Evolutionary conservation across 2,797 vertebrate genomes (phyloP), one percentile per base, ranked within the genome.

Genomic region (Sus cebifrons): DNA sequence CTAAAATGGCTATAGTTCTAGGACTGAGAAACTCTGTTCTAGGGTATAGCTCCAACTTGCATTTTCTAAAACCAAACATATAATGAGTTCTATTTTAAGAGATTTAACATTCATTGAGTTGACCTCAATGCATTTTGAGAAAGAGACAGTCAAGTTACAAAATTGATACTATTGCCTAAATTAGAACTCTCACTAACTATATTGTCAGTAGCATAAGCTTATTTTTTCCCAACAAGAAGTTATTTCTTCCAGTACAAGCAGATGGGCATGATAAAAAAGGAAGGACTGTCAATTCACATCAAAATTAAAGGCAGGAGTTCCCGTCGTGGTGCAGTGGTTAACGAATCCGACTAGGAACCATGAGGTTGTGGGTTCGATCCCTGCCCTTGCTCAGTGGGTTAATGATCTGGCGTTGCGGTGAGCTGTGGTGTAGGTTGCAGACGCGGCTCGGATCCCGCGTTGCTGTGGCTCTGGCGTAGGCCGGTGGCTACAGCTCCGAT

Each of bases 191-290:
- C n/a, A 36, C 15, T 74, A 27, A 36, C 64, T 88, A 78, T 74
- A 83, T 77, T 40, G 67, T 82, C 56, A 88, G 67, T 68, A 70
- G 83, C 23, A 75, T 25, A 82, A 12, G 54, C 8, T 75, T 40
- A 88, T 74, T 83, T 83, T 95, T 83, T 95, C 78, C 77, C 70
- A 64, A 70, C 13, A 94, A 70, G 62, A 86, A 89, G 27, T 83
- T 96, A 84, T 58, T 87, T 71, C 64, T 83, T 77, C 29, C 83
- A 77, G 29, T 84, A 78, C 1, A 84, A 86, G 70, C 29, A 94
- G 44, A 71, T 83, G 65, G 6, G 11, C n/a, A 64, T 87, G 77
- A 62, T 52, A 60, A 68, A 64, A 91, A 68, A 16, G 8, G 62
- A 88, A 78, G 23, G 77, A 91, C 8, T 79, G 23, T 91, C 77